Percentiles rank a stretch among this genome's conserved stretches.
Evolutionary conservation across 37 sponge, comb jelly and placozoan genomes (phyloP).

Genomic region (Ianthella basta): DNA sequence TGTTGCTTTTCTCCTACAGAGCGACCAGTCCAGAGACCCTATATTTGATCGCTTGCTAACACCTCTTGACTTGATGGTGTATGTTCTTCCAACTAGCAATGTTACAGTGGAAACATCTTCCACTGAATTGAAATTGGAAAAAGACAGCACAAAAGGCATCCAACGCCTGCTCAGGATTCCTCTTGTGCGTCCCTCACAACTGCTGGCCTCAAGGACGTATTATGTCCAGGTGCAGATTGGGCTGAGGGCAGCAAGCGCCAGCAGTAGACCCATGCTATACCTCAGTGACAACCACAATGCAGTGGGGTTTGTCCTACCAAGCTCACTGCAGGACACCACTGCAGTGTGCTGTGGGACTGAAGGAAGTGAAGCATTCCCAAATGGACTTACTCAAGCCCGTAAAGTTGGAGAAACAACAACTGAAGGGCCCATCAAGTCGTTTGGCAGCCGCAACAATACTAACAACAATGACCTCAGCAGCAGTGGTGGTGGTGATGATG

Average conservation of each 20-base stretch:
- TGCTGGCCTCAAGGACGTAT: not conserved
- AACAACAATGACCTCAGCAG: too few relatives aligned
- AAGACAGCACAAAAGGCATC: not conserved
- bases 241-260: not conserved
- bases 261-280: too few relatives aligned
- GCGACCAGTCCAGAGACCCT: too few relatives aligned
- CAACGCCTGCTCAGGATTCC: conserved; percentile 11
- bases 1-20: too few relatives aligned
- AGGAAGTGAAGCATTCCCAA: not conserved
- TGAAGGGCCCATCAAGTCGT: too few relatives aligned
- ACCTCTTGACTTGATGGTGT: not conserved
- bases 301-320: not conserved
- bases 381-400: not conserved
- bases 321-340: not conserved
- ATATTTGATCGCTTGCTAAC: conserved; percentile 9
- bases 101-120: too few relatives aligned
- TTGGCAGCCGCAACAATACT: too few relatives aligned
- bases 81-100: not conserved
- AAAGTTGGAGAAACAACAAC: too few relatives aligned
- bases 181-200: conserved; percentile 10
- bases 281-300: conserved; percentile 10
- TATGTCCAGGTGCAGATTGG: not conserved
- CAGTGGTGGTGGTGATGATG: too few relatives aligned
- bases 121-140: not conserved
- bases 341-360: not conserved